Base-by-base conservation (phyloP, 1,140 invertebrate species). In the Nomia melanderi region DNA sequence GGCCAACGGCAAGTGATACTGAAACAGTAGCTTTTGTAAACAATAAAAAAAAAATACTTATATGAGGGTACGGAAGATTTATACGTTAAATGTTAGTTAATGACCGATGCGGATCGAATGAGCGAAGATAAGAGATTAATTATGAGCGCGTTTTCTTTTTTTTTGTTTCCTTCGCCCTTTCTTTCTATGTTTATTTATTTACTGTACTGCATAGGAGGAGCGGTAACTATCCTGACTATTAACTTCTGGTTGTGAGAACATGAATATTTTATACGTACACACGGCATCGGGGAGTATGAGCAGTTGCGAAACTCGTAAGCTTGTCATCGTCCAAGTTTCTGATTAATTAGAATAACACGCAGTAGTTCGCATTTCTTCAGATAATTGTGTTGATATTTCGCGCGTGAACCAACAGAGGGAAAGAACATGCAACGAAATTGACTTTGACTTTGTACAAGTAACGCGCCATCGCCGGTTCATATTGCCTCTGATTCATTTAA, bases 201-300 rank as follows among this genome's bases (percentile, higher is more conserved):
- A 72, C 63, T 64, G 57, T 60, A 60, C 20, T 69, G 64, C 29
- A 71, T 27, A 53, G 65, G 75, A 78, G 27, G 71, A 76, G 47
- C 20, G 76, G 72, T 82, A 20, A 67, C n/a, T 29, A 56, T 75
- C 69, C 67, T 78, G 66, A 82, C 72, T 78, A 83, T 75, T 66
- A 79, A 79, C 72, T 76, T 83, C 81, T 83, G 82, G 81, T 83
- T 83, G 82, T 83, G 82, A 83, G 62, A 82, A 82, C 41, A 65
- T 75, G 20, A 71, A 73, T 79, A 82, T 83, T 83, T 79, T 83
- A 79, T 83, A 83, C 54, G 27, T 56, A 83, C 62, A 74, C 47
- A 50, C 47, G 47, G 59, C 69, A 36, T 54, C 27, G 39, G 47
- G 81, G 62, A 69, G 59, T 76, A 79, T 76, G 67, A 63, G 56